phyloP scores from a whole-genome alignment of 1,140 invertebrate genomes.

The Drosophila elegans region DNA sequence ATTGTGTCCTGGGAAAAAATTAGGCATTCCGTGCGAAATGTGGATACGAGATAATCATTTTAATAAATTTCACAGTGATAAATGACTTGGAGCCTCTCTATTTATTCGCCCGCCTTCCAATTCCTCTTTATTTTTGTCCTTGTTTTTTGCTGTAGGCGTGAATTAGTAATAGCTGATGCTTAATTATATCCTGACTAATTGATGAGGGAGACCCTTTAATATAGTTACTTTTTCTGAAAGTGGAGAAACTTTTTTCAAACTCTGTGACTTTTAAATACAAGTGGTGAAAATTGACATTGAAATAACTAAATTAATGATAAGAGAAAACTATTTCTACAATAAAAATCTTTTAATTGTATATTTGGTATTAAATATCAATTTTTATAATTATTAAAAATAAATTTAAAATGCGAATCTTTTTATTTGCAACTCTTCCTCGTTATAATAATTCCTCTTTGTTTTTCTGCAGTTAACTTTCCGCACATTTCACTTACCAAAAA shows the following conservation, averaged over 20 bases:
- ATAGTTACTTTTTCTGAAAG: not conserved
- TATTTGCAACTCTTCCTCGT: not conserved
- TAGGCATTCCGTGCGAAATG: conserved; percentile 81
- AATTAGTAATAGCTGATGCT: conserved; percentile 71
- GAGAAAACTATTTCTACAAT: too few species aligned
- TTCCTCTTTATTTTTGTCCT: conserved; percentile 9
- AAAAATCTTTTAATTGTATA: too few species aligned
- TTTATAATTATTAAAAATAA: not conserved
- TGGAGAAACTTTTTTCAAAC: not conserved
- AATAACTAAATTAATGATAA: too few species aligned
- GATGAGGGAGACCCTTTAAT: conserved; percentile 18
- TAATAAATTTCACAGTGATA: conserved; percentile 82
- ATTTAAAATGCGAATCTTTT: not conserved
- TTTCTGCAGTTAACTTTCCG: not conserved
- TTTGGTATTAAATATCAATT: too few species aligned
- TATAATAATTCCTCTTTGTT: not conserved
- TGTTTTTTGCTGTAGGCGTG: conserved; percentile 39
- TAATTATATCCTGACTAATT: conserved; percentile 37
- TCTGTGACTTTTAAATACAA: not conserved
- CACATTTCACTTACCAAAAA: conserved; percentile 25
- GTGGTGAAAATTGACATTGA: too few species aligned
- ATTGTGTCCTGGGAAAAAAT: conserved; percentile 52
- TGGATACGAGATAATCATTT: conserved; percentile 81
- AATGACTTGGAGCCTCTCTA: conserved; percentile 57
- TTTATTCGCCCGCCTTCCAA: not conserved